Conservation (phyloP, 2,797 vertebrate genomes). For the Esox masquinongy region DNA sequence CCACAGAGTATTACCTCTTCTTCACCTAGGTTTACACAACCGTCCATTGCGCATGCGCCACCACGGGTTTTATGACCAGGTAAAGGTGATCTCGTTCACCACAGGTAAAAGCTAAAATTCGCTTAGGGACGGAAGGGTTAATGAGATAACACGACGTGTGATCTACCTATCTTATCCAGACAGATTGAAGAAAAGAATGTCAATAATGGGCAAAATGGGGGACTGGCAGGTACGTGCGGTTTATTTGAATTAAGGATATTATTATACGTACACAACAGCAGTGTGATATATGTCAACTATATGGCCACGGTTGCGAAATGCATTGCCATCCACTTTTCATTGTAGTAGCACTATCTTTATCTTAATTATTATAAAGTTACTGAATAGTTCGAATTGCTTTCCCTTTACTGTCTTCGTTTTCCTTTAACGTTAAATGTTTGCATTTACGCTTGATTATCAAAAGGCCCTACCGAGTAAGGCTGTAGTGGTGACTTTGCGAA, state of each 20-base stretch:
- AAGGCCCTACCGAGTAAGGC: background rate
- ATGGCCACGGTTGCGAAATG: background rate
- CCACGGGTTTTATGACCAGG: conserved; percentile 91
- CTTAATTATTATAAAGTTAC: background rate
- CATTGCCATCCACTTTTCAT: background rate
- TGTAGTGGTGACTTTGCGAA: background rate
- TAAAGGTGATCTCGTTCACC: conserved; percentile 82
- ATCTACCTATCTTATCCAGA: conserved; percentile 66
- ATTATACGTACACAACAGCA: conserved; percentile 1
- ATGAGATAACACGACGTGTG: conserved; percentile 79
- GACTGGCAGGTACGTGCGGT: conserved; percentile 93
- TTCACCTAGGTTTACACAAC: conserved; percentile 64
- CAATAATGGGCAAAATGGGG: conserved; percentile 93
- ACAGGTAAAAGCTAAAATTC: conserved; percentile 85
- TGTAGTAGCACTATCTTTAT: background rate
- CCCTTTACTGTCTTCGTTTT: background rate
- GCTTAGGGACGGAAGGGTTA: conserved; percentile 78
- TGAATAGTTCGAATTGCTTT: background rate
- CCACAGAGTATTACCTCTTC: conserved; percentile 10
- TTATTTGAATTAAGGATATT: conserved; percentile 61
- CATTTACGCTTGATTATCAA: background rate
- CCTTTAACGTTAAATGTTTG: background rate
- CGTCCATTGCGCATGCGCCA: conserved; percentile 88
- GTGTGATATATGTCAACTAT: background rate
- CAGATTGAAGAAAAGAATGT: conserved; percentile 82